Evolutionary conservation across 2,797 vertebrate species (phyloP), one percentile per base, ranked within the genome.

Genomic region (Danio choprae): DNA sequence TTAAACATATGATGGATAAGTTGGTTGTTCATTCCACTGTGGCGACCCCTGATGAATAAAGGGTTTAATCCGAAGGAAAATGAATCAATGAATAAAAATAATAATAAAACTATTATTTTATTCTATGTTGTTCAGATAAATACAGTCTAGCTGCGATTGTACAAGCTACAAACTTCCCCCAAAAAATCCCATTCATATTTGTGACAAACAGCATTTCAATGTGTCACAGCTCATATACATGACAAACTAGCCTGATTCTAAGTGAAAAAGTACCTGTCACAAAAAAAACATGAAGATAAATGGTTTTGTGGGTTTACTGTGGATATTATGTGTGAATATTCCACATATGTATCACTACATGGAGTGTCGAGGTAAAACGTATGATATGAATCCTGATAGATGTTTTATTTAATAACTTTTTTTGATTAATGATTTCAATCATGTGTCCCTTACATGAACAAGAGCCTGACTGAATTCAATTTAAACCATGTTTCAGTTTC

Each of bases 251-350:
- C 40, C 67, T 69, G 29, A 53, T 50, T 70, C n/a, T 41, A 13
- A n/a, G 36, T 41, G 4, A 55, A 11, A 20, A 2, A 0, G 10
- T 70, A 8, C 48, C 50, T 70, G 50, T 53, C 68, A 70, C 1
- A n/a, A 12, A 22, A 7, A 48, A 70, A 69, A 10, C 53, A 59
- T 46, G 43, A 73, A 40, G 50, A 73, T 20, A 83, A 40, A 69
- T 69, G 0, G 1, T 40, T 53, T 18, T 18, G 10, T 3, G 53
- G 11, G n/a, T n/a, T n/a, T n/a, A n/a, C n/a, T n/a, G n/a, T n/a
- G n/a, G n/a, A n/a, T n/a, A n/a, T n/a, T n/a, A n/a, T n/a, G n/a
- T n/a, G n/a, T n/a, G n/a, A n/a, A n/a, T n/a, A n/a, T n/a, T n/a
- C n/a, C n/a, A n/a, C n/a, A n/a, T 70, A 53, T 70, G 11, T 13